Percentiles rank a stretch among this genome's conserved stretches.
phyloP scores from a whole-genome alignment of 1,140 invertebrate genomes.

The Mesaphorura yosii region DNA sequence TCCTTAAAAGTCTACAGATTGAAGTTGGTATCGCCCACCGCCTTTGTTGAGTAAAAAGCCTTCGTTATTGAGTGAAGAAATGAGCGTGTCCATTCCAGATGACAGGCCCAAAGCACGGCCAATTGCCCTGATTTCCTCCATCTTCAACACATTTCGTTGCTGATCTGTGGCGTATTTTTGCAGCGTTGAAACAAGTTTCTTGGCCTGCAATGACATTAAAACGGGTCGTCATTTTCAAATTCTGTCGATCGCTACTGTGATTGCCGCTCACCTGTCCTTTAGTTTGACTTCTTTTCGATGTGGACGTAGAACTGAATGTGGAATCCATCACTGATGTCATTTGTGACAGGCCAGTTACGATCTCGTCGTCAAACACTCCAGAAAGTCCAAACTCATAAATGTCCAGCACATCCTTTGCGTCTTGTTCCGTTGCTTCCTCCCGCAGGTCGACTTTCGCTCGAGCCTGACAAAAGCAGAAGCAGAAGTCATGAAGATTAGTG shows the following conservation, averaged over 20 bases:
- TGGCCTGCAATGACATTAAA: conserved; percentile 44
- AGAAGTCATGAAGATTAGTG: neutral
- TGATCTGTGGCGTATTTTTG: conserved; percentile 50
- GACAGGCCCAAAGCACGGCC: conserved; percentile 51
- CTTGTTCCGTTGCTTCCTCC: conserved; percentile 59
- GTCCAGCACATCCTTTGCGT: conserved; percentile 77
- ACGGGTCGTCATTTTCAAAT: neutral
- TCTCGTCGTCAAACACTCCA: conserved; percentile 59
- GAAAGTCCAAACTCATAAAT: conserved; percentile 69
- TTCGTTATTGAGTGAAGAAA: conserved; percentile 67
- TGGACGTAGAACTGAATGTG: neutral
- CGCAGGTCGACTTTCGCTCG: conserved; percentile 72
- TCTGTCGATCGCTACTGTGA: neutral
- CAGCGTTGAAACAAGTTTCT: conserved; percentile 59
- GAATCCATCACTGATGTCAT: too few relatives aligned
- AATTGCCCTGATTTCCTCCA: conserved; percentile 61
- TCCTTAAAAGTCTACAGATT: conserved; percentile 32
- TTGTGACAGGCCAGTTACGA: too few relatives aligned
- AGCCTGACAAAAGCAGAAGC: conserved; percentile 44
- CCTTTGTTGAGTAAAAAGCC: conserved; percentile 74
- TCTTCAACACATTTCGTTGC: conserved; percentile 57
- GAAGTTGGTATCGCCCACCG: conserved; percentile 60
- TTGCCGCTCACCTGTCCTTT: conserved; percentile 6
- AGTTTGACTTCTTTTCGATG: conserved; percentile 6
- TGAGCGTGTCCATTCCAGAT: conserved; percentile 49